Base-by-base conservation (phyloP, 1,140 invertebrate genomes). In the Brachionus plicatilis region DNA sequence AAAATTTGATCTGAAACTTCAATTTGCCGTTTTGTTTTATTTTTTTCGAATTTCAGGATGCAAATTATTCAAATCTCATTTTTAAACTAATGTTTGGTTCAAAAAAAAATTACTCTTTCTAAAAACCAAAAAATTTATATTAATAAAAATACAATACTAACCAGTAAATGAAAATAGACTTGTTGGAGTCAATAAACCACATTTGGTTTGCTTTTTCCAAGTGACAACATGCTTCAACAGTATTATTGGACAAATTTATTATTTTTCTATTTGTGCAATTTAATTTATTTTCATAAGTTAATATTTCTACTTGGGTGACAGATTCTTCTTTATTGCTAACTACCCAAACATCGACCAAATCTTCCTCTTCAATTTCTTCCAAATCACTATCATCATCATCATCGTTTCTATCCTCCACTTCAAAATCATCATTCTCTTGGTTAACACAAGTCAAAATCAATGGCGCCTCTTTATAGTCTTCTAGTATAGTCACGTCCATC, bases 341-440 rank as follows among this genome's bases (percentile, higher is more conserved):
- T 11, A 82, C 53, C 79, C 79, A 82, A 29, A 82, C 14, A 82
- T 82, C 79, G 29, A 82, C 17, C 11, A 82, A 60, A 47, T 82
- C 79, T 37, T 82, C 79, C 47, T 82, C 79, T 68, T 80, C 76
- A 11, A 72, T 72, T 43, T 72, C 68, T 72, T 72, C 68, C 17
- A 72, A 72, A 43, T 72, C 68, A 72, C 68, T 72, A 9, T 72
- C 68, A 72, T 72, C 68, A 12, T 72, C 68, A 9, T 72, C 68
- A 11, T 56, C 76, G 20, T 6, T 82, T 66, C 43, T 27, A 0
- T 65, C 65, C 11, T 82, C 79, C 17, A 45, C 53, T 82, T 82
- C 79, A 68, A 82, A 60, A 17, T 65, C 79, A 43, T 82, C 79
- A 60, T 82, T 82, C 12, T 68, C 79, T 47, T 82, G 79, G 29